Conservation (phyloP, 2,888 invertebrate species). For the Philaethria dido region DNA sequence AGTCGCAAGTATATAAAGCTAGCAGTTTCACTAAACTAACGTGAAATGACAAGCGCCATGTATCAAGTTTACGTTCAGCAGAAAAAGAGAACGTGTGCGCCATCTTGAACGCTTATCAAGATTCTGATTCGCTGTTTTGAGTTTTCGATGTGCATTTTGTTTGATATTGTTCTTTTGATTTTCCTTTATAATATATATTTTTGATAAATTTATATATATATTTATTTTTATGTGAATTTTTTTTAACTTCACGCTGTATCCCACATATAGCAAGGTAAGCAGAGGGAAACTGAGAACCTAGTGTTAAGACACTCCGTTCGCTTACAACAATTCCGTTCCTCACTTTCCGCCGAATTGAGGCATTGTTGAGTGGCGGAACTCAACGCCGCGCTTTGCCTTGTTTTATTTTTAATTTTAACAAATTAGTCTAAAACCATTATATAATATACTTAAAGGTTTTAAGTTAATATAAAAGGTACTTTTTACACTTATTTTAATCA, state of each 20-base stretch:
- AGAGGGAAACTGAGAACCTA: too few relatives aligned
- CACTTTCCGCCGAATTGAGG: too few relatives aligned
- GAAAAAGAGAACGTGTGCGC: constrained; percentile 47
- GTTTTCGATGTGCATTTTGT: constrained; percentile 42
- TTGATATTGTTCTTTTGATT: constrained; percentile 1
- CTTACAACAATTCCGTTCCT: too few relatives aligned
- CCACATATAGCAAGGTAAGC: too few relatives aligned
- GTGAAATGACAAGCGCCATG: constrained; percentile 49
- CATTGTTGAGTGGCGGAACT: too few relatives aligned
- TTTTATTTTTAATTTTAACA: too few relatives aligned
- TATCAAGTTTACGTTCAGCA: constrained; percentile 49
- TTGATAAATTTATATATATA: neutral
- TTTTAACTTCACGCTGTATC: too few relatives aligned
- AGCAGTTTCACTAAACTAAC: constrained; percentile 45
- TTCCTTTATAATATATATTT: neutral
- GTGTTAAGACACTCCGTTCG: too few relatives aligned
- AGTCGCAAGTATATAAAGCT: constrained; percentile 43
- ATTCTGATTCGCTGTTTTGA: constrained; percentile 45
- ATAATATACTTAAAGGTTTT: neutral
- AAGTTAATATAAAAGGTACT: constrained; percentile 4
- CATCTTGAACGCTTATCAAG: constrained; percentile 49
- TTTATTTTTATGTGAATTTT: too few relatives aligned
- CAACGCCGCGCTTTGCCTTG: too few relatives aligned
- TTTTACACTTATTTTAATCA: neutral
- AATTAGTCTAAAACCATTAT: neutral